Evolutionary conservation across 2,113 vertebrate species (phyloP), one percentile per base, ranked within the genome.

Genomic region (Synodontis membranacea): DNA sequence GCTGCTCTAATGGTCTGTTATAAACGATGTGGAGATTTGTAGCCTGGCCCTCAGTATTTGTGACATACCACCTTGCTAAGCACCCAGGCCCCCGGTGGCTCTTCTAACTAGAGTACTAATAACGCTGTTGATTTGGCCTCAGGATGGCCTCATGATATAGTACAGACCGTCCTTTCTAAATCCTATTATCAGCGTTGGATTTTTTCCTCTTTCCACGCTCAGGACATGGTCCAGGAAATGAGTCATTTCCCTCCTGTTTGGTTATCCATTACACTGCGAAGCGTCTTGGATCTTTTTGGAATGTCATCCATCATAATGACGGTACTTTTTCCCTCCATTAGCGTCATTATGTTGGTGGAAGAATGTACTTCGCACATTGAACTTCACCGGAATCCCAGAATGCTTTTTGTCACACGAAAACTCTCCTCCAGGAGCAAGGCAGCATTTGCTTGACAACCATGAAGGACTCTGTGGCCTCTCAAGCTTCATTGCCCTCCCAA

Each of bases 61-160:
- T 88, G 84, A 88, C 64, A 80, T 58, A 56, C 25, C 88, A 83
- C 72, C 64, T 62, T 34, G 42, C 84, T 84, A 84, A 89, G 87
- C 84, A 76, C 84, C 39, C 42, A 19, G 62, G 86, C 84, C 84
- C 74, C 58, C 46, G 56, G 84, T 88, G 80, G 72, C 54, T 85
- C 86, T 86, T 86, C 80, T 80, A 86, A 88, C 80, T 84, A 84
- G 64, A 89, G 84, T 54, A 84, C 86, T 89, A 86, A 88, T 86
- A 89, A 87, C 86, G 86, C 88, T 89, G 88, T 89, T 86, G 86
- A 89, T 84, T 88, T 88, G 88, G 86, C 84, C 85, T 86, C 84
- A 39, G 80, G 60, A 80, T 58, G 62, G 21, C 50, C 42, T 83
- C 19, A 83, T 89, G 78, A 87, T 89, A 85, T 87, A 87, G 88